These are phyloP conservation scores for Piscicola geometra DNA, from an alignment of 2,888 invertebrate genomes.

Conservation along the genomic window DNA sequence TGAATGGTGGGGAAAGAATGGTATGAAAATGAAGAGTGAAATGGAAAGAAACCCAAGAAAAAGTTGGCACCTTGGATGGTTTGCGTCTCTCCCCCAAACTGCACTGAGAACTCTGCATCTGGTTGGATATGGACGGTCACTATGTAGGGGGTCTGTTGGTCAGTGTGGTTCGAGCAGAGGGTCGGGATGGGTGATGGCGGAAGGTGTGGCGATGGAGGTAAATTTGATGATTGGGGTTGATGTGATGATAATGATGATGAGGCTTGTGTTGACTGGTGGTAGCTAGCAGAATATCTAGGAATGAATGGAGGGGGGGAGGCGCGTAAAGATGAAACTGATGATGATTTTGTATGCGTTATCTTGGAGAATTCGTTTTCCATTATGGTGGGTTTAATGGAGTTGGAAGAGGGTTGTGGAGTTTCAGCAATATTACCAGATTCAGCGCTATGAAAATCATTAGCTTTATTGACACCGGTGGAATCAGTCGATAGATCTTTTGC, in stretches of 20 bases:
- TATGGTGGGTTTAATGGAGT: too few species aligned
- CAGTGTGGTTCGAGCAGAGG: background rate
- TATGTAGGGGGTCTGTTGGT: background rate
- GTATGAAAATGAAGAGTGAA: too few species aligned
- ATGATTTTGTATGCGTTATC: too few species aligned
- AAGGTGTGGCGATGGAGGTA: background rate
- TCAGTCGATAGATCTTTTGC: too few species aligned
- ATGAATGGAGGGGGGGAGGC: conserved; percentile 7
- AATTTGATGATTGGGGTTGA: background rate
- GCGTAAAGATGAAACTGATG: background rate
- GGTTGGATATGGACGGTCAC: conserved; percentile 26
- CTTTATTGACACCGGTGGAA: too few species aligned
- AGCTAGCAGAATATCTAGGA: background rate
- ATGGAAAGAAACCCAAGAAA: too few species aligned
- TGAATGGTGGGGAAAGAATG: too few species aligned
- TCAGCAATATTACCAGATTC: too few species aligned
- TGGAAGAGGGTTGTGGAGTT: too few species aligned
- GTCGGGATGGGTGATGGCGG: background rate
- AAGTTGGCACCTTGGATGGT: conserved; percentile 25
- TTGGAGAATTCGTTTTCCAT: too few species aligned
- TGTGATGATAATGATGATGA: background rate
- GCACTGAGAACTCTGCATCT: conserved; percentile 14
- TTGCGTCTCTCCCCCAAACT: conserved; percentile 16
- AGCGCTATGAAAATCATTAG: too few species aligned
- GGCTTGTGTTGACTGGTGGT: background rate